These are phyloP conservation scores for Arizona elegans DNA, from an alignment of 2,113 vertebrate genomes.

Conservation along the genomic window DNA sequence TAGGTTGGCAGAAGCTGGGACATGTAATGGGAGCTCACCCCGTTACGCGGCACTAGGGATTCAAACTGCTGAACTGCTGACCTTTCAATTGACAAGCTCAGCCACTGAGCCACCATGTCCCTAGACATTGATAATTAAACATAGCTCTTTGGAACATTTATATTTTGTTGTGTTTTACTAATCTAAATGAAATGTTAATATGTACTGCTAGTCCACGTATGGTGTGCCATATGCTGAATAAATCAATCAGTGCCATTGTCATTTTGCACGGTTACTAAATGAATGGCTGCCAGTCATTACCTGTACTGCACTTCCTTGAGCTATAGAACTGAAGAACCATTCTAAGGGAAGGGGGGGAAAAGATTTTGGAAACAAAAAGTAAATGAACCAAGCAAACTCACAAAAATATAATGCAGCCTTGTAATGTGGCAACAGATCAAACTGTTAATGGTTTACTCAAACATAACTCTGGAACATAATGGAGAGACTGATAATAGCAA, in stretches of 20 bases:
- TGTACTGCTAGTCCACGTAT: not conserved
- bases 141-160: not conserved
- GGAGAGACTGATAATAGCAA: too few relatives aligned
- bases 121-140: not conserved
- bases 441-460: not conserved
- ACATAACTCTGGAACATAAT: not conserved
- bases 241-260: not conserved
- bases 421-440: not conserved
- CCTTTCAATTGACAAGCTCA: too few relatives aligned
- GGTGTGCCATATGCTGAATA: not conserved
- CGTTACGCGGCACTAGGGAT: too few relatives aligned
- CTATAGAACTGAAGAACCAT: not conserved
- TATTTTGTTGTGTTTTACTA: not conserved
- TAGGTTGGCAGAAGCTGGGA: too few relatives aligned
- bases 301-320: not conserved
- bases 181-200: not conserved
- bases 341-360: not conserved
- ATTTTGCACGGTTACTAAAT: not conserved
- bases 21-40: too few relatives aligned
- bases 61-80: too few relatives aligned
- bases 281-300: not conserved
- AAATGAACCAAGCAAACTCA: not conserved
- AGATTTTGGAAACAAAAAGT: not conserved
- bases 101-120: too few relatives aligned
- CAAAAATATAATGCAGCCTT: not conserved